Conservation (phyloP, 2,797 vertebrate species). For the Notamacropus eugenii region DNA sequence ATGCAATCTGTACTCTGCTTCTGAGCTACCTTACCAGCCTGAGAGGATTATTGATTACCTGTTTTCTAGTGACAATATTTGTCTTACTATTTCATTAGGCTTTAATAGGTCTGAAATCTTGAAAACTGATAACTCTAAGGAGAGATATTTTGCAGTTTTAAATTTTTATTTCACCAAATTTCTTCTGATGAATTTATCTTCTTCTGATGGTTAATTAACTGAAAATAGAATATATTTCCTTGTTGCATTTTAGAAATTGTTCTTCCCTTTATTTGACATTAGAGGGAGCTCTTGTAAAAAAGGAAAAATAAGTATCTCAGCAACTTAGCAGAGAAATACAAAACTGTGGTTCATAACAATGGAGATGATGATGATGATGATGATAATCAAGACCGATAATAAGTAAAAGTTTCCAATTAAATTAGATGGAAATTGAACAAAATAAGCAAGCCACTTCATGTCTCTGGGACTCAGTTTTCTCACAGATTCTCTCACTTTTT, state of each 20-base stretch:
- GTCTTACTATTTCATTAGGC: background rate
- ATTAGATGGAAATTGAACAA: background rate
- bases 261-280: background rate
- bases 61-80: background rate
- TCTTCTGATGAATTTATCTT: background rate
- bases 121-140: constrained; percentile 25
- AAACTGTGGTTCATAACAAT: background rate
- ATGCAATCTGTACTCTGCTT: background rate
- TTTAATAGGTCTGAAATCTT: constrained; percentile 16
- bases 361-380: too few relatives aligned
- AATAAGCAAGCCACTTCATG: background rate
- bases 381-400: background rate
- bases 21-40: background rate
- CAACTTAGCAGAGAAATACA: background rate
- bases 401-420: background rate
- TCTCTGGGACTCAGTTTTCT: background rate
- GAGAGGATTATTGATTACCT: background rate
- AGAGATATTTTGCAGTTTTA: constrained; percentile 10
- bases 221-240: background rate
- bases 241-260: constrained; percentile 9
- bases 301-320: background rate
- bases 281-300: constrained; percentile 48
- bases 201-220: constrained; percentile 43
- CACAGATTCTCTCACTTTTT: background rate
- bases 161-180: constrained; percentile 16